Percentiles rank a stretch among this genome's conserved stretches.
These are phyloP conservation scores for Quadroppia sp. DNA, from an alignment of 2,888 invertebrate species.

Conservation along the genomic window DNA sequence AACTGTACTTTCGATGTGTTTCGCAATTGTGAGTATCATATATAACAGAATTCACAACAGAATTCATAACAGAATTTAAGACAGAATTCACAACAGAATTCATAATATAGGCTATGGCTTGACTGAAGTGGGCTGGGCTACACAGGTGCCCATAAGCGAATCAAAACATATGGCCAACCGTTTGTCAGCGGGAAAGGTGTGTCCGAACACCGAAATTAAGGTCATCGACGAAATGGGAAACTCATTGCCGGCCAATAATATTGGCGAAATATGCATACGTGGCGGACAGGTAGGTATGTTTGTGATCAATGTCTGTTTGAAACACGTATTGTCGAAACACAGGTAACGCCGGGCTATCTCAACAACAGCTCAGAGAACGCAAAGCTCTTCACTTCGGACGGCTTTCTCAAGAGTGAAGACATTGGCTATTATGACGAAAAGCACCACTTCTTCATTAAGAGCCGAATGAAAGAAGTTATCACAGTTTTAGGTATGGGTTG, in stretches of 20 bases:
- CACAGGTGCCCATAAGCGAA: neutral
- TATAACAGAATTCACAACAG: neutral
- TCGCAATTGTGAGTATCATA: neutral
- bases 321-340: neutral
- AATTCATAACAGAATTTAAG: neutral
- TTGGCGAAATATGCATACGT: neutral
- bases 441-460: neutral
- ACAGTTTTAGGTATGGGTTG: neutral
- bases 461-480: neutral
- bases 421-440: conserved; percentile 14
- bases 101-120: neutral
- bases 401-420: neutral
- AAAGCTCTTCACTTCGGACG: neutral
- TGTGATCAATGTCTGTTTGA: neutral
- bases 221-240: neutral
- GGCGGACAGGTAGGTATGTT: neutral
- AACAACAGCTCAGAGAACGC: neutral
- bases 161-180: neutral
- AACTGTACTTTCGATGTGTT: neutral
- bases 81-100: neutral
- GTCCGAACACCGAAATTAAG: neutral
- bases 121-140: neutral
- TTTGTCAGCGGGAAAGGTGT: neutral
- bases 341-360: neutral
- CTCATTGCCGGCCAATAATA: neutral